Evolutionary conservation across 2,113 vertebrate genomes (phyloP), one percentile per base, ranked within the genome.

Genomic region (Eudorcas thomsonii): DNA sequence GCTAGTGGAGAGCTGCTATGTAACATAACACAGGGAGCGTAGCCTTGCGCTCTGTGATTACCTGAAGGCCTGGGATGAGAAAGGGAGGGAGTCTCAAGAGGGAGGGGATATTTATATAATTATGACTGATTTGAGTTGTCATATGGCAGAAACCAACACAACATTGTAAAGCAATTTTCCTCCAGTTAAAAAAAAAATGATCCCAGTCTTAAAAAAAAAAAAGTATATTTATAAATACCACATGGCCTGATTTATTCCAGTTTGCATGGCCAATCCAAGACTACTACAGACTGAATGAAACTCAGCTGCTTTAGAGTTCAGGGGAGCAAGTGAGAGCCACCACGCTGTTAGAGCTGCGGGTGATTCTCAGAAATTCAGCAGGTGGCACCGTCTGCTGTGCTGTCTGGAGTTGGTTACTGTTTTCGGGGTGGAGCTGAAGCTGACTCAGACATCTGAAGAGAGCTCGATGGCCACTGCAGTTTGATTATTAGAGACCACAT

Each of bases 311-410:
- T 93, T 71, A 77, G 89, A 59, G 33, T 81, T 91, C 7, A 15
- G 11, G 0, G 7, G 48, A 95, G 28, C 4, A 5, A 28, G 5
- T 16, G 23, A 96, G 62, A n/a, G 10, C 52, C 50, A 7, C 12
- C 13, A 36, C 1, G 2, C 36, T 62, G 0, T 71, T 52, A 10
- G 11, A 52, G 12, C 74, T 15, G 0, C 36, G n/a, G 17, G 43
- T 36, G 78, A 86, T 86, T 80, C 62, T 55, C 92, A 77, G 67
- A 82, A 28, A 30, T 91, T 78, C 98, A 89, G 97, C 77, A 98
- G 97, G 83, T 95, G 97, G 98, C 94, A 26, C 93, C 89, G 77
- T 97, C 82, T 82, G 16, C 97, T 83, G 2, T 6, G 21, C 45
- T 87, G 77, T 6, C 23, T 30, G 21, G 45, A 25, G 7, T 5